These are phyloP conservation scores for Mormyrus hasselquistii DNA, from an alignment of 2,797 vertebrate species.

Conservation along the genomic window DNA sequence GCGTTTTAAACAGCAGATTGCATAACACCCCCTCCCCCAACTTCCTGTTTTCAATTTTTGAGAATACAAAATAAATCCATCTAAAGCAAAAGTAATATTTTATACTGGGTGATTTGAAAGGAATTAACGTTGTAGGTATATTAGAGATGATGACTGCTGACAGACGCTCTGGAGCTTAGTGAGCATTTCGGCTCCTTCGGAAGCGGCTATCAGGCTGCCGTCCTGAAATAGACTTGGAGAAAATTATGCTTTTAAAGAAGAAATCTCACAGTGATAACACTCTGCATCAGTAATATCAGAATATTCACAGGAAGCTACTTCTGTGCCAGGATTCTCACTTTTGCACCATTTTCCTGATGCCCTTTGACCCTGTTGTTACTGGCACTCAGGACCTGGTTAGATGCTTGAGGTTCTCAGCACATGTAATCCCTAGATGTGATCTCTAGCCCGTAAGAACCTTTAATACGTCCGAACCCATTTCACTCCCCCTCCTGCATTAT, in stretches of 20 bases:
- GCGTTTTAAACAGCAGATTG: constrained; percentile 15
- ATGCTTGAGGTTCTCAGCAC: neutral
- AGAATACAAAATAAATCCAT: constrained; percentile 26
- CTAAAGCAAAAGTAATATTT: constrained; percentile 33
- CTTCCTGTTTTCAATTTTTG: constrained; percentile 29
- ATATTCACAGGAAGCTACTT: neutral
- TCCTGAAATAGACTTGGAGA: neutral
- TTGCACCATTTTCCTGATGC: neutral
- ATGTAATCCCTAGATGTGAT: neutral
- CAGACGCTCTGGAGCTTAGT: constrained; percentile 48
- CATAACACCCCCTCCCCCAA: constrained; percentile 11
- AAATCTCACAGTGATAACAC: neutral
- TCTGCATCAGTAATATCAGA: neutral
- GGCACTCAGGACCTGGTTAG: neutral
- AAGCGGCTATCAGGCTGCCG: neutral
- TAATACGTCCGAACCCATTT: neutral
- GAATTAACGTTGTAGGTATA: constrained; percentile 49
- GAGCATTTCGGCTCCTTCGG: constrained; percentile 44
- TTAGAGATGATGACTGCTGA: constrained; percentile 33
- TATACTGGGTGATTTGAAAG: constrained; percentile 33
- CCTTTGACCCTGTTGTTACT: neutral
- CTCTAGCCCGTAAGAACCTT: neutral
- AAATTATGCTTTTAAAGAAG: constrained; percentile 9
- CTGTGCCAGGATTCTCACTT: neutral
- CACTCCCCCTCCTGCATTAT: neutral